Base-by-base conservation (phyloP, 1,140 invertebrate genomes). In the Vollenhovia emeryi region DNA sequence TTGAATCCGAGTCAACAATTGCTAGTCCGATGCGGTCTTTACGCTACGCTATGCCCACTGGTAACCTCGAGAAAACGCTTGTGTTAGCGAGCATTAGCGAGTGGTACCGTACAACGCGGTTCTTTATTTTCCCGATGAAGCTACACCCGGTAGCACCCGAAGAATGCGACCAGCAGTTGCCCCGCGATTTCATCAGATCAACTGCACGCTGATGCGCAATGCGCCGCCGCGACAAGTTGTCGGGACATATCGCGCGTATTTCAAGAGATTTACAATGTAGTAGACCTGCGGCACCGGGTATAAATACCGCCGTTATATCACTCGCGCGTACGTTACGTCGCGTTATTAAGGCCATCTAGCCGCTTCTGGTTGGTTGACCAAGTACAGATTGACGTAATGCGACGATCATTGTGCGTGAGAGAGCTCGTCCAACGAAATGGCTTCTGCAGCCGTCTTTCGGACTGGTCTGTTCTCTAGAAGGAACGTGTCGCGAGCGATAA, bases 351-450 rank as follows among this genome's bases (percentile, higher is more conserved):
- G 87, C 30, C 88, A 89, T 86, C 84, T n/a, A 86, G 71, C 59
- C 79, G 84, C 87, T 79, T 21, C 48, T 73, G 52, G 45, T 48
- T 84, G 52, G 30, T 62, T 66, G 79, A 74, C 86, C 85, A 89
- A 90, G 73, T 89, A 85, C 87, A 89, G 27, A 87, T 90, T 80
- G 87, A 87, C 74, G 85, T 87, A 89, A 90, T 24, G 24, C 78
- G 57, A 50, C 40, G 86, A 89, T 86, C 48, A 62, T 86, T 69
- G 68, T 74, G 73, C 66, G 36, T 24, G 68, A 55, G 36, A 80
- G 60, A 84, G 48, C 74, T 73, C 76, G n/a, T 60, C 27, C 30
- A 57, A 50, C 43, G 24, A 73, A 73, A 74, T 15, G 2, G 9
- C 59, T 57, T 50, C n/a, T 68, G 27, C 40, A 40, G 50, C 27